Evolutionary conservation across 2,888 invertebrate species (phyloP), one percentile per base, ranked within the genome.

Genomic region (Desoria tigrina): DNA sequence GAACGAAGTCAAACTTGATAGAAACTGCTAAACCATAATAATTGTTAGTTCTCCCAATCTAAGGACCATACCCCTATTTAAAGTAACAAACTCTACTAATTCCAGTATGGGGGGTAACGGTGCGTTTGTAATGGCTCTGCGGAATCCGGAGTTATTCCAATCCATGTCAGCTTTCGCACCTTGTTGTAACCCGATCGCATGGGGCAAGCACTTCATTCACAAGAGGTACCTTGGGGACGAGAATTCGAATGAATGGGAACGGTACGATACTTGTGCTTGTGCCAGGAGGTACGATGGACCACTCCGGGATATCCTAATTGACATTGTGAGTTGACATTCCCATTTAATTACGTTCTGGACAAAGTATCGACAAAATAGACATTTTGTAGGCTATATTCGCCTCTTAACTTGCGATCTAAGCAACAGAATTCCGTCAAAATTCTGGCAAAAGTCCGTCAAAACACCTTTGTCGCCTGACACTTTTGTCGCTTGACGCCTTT

Each of bases 81-180:
- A 51, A 14, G 23, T 26, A 26, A 57, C 28, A 56, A 58, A 59
- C 69, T 68, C 57, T 63, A 69, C 75, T 68, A 72, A 72, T 83
- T 84, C 56, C 79, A 95, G 96, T 79, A 98, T 99, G 98, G 99
- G 98, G 66, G 98, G 98, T 27, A 97, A 98, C 82, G 98, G 99
- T 32, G 96, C 97, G 18, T 80, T 98, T 53, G 87, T 94, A 59
- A 90, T 90, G 78, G 90, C 91, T 6, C 81, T 98, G 45, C 91
- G 92, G 80, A 94, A 94, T 81, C 96, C 96, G 14, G 91, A 71
- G 2, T n/a, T 72, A 1, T 77, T 78, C 55, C 60, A 66, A 37
- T 82, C 83, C 56, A 93, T 95, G 0, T 95, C 45, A 70, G 95
- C 94, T 2, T 97, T 98, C 83, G 88, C 98, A 3, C 96, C 98